Conservation (phyloP, 2,113 vertebrate species). For the Prunella himalayana region DNA sequence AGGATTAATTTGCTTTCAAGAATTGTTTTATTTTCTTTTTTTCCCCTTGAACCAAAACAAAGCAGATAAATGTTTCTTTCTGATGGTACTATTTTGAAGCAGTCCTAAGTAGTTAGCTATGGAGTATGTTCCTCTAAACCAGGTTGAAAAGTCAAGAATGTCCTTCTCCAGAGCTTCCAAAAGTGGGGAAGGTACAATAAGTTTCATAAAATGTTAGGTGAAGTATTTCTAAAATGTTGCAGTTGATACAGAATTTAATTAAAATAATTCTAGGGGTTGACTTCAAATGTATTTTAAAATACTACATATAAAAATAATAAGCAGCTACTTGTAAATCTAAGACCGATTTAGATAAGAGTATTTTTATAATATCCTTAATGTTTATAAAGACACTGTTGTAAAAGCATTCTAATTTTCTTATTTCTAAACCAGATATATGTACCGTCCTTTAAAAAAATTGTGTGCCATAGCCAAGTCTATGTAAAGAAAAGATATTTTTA, state of each 20-base stretch:
- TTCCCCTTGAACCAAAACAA: neutral
- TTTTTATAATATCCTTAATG: neutral
- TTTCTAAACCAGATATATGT: neutral
- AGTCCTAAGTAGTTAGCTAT: neutral
- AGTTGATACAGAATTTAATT: neutral
- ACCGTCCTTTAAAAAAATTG: neutral
- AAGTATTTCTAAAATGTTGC: neutral
- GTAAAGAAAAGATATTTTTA: neutral
- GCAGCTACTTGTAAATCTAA: neutral
- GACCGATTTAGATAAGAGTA: neutral
- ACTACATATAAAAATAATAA: neutral
- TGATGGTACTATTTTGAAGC: neutral
- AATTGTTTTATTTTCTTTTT: neutral
- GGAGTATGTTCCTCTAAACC: neutral
- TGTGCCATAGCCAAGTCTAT: neutral
- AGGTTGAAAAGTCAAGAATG: neutral
- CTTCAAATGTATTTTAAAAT: neutral
- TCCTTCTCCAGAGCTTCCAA: neutral
- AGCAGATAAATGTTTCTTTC: neutral
- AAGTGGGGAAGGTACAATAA: neutral
- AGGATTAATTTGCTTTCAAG: neutral
- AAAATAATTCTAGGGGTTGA: neutral
- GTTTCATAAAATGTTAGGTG: neutral
- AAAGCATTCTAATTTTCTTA: neutral
- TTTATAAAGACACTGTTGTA: neutral